Base-by-base conservation (phyloP, 2,797 vertebrate species). In the Spondyliosoma cantharus region DNA sequence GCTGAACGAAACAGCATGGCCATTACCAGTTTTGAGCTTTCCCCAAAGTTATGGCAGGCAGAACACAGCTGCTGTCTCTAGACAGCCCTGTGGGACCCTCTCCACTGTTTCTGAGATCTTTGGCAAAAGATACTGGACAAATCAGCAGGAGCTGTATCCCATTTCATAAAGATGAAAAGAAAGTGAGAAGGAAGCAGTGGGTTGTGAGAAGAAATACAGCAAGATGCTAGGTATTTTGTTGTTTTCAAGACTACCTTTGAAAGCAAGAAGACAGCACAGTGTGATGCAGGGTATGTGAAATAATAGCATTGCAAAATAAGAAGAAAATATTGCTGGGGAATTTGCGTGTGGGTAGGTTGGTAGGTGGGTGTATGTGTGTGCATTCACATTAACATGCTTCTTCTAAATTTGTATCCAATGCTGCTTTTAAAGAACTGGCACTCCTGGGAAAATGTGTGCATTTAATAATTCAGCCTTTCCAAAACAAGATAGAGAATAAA, bases 121-220 rank as follows among this genome's bases (percentile, higher is more conserved):
- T 83, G 74, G 71, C 83, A 83, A 84, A 84, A 82, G 42, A 83
- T 70, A 49, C 72, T 58, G 87, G 83, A 85, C 84, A 89, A 91
- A 91, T 62, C 76, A 93, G 85, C 81, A 27, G 70, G 82, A 87
- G 82, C 83, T 89, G 86, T 80, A 90, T 90, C 78, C 71, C 60
- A 59, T 91, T 86, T 84, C 75, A 82, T 45, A 32, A 74, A 81
- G 82, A 85, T 74, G 67, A 72, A 81, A 78, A 76, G 58, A 53
- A 54, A 60, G 14, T 53, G 24, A 74, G 68, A 58, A 37, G 65
- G 57, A 74, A 79, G 77, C 68, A 42, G 69, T 16, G 5, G 60
- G 81, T 62, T 80, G 74, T 71, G 71, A 56, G 45, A 45, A 68
- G 71, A 65, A 77, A 65, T 29, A 42, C 32, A 69, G 62, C 22